phyloP scores from a whole-genome alignment of 2,888 invertebrate genomes.

The Drosophila siamana region DNA sequence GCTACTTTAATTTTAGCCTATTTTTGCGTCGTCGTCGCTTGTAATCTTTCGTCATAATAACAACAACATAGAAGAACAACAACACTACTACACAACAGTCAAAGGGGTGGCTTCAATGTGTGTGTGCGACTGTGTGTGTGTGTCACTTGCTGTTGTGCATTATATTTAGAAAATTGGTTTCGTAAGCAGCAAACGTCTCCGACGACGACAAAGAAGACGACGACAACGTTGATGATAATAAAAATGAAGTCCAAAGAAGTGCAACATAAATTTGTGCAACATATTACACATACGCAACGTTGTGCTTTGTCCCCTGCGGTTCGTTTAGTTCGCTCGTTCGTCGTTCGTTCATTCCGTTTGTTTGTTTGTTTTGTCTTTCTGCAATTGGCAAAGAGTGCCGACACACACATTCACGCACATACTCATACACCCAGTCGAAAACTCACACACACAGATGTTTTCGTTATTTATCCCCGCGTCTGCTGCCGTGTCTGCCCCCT shows the following conservation, averaged over 20 bases:
- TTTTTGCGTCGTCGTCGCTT: conserved; percentile 61
- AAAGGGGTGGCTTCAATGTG: conserved; percentile 8
- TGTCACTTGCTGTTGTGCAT: conserved; percentile 32
- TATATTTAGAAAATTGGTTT: conserved; percentile 64
- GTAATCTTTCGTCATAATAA: conserved; percentile 71
- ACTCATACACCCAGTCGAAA: conserved; percentile 8
- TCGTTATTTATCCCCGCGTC: conserved; percentile 75
- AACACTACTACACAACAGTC: conserved; percentile 30
- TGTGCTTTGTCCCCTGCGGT: conserved; percentile 15
- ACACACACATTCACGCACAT: conserved; percentile 33
- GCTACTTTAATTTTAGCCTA: conserved; percentile 74
- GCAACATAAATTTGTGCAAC: conserved; percentile 79
- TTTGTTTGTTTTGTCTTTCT: conserved; percentile 45
- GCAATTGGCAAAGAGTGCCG: conserved; percentile 61
- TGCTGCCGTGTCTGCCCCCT: conserved; percentile 30
- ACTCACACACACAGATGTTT: conserved; percentile 35
- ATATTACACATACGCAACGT: conserved; percentile 76
- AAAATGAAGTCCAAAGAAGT: conserved; percentile 76
- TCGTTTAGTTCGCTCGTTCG: neutral
- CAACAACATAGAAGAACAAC: conserved; percentile 38
- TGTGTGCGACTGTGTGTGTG: conserved; percentile 3
- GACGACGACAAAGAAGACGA: conserved; percentile 35
- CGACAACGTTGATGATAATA: conserved; percentile 70
- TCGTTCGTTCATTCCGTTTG: conserved; percentile 9
- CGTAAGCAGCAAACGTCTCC: conserved; percentile 42